phyloP scores from a whole-genome alignment of 2,797 vertebrate genomes.

The Macropodus opercularis region DNA sequence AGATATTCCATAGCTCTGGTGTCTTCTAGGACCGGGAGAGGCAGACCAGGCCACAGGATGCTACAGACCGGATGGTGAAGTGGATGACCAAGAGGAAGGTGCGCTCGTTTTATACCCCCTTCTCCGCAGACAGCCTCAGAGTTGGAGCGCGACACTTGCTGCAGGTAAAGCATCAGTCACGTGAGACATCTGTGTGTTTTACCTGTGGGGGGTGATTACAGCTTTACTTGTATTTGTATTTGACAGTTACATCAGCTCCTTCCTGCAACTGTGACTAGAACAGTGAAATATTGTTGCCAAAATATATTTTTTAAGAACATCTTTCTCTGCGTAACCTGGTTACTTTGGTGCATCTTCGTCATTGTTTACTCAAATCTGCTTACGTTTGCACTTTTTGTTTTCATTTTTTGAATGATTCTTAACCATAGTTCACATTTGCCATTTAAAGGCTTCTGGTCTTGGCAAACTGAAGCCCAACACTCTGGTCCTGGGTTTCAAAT shows the following conservation, averaged over 20 bases:
- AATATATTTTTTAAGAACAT: too few species aligned
- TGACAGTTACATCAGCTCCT: too few species aligned
- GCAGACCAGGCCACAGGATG: conserved; percentile 17
- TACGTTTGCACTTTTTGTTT: too few species aligned
- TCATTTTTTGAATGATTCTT: too few species aligned
- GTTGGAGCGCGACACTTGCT: conserved; percentile 74
- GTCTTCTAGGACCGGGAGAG: conserved; percentile 56
- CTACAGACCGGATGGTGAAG: conserved; percentile 62
- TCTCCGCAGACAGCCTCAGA: conserved; percentile 65
- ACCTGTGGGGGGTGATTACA: neutral
- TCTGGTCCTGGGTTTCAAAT: conserved; percentile 81
- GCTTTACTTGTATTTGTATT: neutral
- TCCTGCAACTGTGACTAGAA: too few species aligned
- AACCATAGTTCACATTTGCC: too few species aligned
- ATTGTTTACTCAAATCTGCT: too few species aligned
- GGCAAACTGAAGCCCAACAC: conserved; percentile 84
- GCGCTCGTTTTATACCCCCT: conserved; percentile 76
- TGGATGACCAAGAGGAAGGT: conserved; percentile 82
- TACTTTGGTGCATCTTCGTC: too few species aligned
- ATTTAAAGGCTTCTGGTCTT: conserved; percentile 76
- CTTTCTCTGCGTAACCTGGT: too few species aligned
- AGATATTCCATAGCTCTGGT: neutral
- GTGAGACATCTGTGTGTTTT: neutral
- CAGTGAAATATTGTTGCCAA: too few species aligned
- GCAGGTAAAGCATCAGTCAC: conserved; percentile 68